Evolutionary conservation across 2,888 invertebrate genomes (phyloP), one percentile per base, ranked within the genome.

Genomic region (Coremacera marginata): DNA sequence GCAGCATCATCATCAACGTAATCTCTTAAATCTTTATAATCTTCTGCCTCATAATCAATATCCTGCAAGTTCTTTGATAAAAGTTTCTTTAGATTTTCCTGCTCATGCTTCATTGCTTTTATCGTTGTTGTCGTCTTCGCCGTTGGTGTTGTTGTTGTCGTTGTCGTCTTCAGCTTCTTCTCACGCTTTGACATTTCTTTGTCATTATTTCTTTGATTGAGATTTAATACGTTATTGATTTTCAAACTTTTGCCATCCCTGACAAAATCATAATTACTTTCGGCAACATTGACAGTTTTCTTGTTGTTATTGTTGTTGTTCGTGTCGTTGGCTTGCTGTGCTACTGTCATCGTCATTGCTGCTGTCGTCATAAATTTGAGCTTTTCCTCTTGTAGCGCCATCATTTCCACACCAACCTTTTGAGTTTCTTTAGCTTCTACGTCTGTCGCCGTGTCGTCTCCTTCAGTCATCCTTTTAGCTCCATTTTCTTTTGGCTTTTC

Each of bases 211-310:
- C 79, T 82, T 79, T 82, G 82, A 81, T 85, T 83, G 81, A 82
- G 82, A 83, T 84, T 85, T 85, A 84, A 85, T 85, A 85, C 83
- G 79, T 84, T 84, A 85, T 87, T 84, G 86, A 85, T 85, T 86
- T 84, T 83, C 80, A 84, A 84, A 86, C 81, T 86, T 87, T 84
- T 82, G 76, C n/a, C 68, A 77, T 63, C 34, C 75, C 19, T 77
- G 78, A 76, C 80, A 81, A 81, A 78, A 65, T 74, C 73, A 77
- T 80, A 80, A 81, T 81, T 78, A 78, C 79, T 81, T 81, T 79
- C 37, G 44, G 49, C 70, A 55, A 19, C 55, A 63, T 62, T 51
- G 49, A 37, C 25, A 60, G 52, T 68, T 16, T 73, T 72, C 67
- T 57, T 34, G 73, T 37, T 44, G 70, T 49, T n/a, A 22, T 22